Evolutionary conservation across 2,888 invertebrate species (phyloP).

Genomic region (Nomada hirtipes): DNA sequence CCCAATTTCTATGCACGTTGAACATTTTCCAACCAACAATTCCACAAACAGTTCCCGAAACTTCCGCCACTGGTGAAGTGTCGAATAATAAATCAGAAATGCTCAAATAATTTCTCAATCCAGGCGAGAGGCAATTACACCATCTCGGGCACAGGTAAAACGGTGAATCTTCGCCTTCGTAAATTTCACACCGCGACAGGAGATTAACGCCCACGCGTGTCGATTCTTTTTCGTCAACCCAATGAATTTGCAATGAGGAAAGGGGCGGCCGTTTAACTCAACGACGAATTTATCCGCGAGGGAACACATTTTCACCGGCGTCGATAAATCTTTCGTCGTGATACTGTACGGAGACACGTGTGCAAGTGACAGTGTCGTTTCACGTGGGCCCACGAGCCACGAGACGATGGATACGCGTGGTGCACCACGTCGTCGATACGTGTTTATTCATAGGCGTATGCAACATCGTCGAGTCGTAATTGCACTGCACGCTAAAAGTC

Average conservation of each 20-base stretch:
- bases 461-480: neutral
- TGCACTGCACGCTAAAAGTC: too few species aligned
- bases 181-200: neutral
- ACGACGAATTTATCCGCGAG: conserved; percentile 41
- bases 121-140: too few species aligned
- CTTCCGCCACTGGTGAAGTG: too few species aligned
- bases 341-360: conserved; percentile 17
- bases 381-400: conserved; percentile 9
- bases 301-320: conserved; percentile 39
- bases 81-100: too few species aligned
- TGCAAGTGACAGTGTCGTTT: conserved; percentile 11
- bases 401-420: conserved; percentile 13
- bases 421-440: neutral
- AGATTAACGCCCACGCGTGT: neutral
- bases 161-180: neutral
- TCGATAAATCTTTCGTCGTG: conserved; percentile 32
- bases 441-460: conserved; percentile 4
- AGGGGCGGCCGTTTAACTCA: conserved; percentile 18
- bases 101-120: too few species aligned
- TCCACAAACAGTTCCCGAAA: too few species aligned
- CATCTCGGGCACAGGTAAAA: too few species aligned
- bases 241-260: conserved; percentile 12
- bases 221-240: neutral
- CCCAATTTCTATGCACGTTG: too few species aligned
- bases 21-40: too few species aligned